phyloP scores from a whole-genome alignment of 2,888 invertebrate genomes.

The Meteorus cinctellus region DNA sequence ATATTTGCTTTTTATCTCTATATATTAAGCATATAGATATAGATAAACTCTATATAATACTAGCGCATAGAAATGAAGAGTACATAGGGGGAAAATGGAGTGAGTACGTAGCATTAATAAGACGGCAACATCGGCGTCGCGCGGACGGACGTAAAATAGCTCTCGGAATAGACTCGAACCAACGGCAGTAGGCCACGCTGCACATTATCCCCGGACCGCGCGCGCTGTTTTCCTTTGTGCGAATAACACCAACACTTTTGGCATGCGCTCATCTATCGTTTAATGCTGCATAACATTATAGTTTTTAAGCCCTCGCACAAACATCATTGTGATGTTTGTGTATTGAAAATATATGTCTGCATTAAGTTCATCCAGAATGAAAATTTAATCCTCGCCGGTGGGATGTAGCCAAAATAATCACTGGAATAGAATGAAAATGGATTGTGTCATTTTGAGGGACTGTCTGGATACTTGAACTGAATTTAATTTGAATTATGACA shows the following conservation, averaged over 20 bases:
- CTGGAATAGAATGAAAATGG: too few relatives aligned
- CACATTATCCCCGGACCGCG: slow-evolving; percentile 44
- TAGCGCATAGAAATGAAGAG: neutral
- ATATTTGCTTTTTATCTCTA: slow-evolving; percentile 19
- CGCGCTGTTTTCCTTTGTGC: slow-evolving; percentile 46
- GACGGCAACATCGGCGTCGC: slow-evolving; percentile 52
- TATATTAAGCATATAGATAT: slow-evolving; percentile 15
- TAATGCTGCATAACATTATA: neutral
- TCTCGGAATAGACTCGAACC: slow-evolving; percentile 57
- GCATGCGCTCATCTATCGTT: slow-evolving; percentile 1
- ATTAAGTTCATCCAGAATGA: too few relatives aligned
- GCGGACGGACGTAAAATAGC: slow-evolving; percentile 54
- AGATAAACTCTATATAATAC: neutral
- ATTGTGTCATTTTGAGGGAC: too few relatives aligned
- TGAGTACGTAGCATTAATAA: slow-evolving; percentile 61
- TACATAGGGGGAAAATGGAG: slow-evolving; percentile 42
- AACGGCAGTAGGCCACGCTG: slow-evolving; percentile 56
- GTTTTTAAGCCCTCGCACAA: neutral
- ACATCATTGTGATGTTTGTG: neutral
- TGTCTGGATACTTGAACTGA: too few relatives aligned
- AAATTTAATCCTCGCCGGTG: too few relatives aligned
- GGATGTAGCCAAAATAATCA: too few relatives aligned
- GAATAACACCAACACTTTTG: slow-evolving; percentile 30
- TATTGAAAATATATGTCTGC: too few relatives aligned
- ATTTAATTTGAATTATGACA: too few relatives aligned